Conservation (phyloP, 2,797 vertebrate genomes). For the Trichosurus vulpecula region DNA sequence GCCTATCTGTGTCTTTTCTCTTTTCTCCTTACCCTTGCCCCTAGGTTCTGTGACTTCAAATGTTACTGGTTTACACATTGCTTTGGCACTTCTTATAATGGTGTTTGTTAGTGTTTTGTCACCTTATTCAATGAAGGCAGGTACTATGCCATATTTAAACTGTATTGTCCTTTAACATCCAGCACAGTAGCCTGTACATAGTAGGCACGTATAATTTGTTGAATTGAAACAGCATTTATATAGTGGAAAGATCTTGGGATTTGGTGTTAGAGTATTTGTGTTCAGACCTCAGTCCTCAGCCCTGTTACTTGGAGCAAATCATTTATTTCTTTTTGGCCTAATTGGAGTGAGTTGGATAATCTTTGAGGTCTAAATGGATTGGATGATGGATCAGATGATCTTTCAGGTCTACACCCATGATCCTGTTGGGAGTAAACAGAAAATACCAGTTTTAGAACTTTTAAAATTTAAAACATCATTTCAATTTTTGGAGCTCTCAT, state of each 20-base stretch:
- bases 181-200: neutral
- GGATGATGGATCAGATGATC: neutral
- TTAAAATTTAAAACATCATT: neutral
- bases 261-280: neutral
- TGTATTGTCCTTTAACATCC: neutral
- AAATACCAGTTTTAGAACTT: neutral
- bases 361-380: neutral
- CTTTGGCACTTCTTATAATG: neutral
- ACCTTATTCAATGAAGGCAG: neutral
- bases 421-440: neutral
- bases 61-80: neutral
- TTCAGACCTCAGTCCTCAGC: neutral
- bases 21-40: neutral
- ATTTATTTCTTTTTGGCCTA: neutral
- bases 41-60: neutral
- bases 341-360: neutral
- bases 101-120: neutral
- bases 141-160: neutral
- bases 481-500: neutral
- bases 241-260: neutral
- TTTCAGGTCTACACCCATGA: neutral
- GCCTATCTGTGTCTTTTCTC: neutral
- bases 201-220: neutral
- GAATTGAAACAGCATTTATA: neutral
- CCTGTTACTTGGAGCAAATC: neutral